Evolutionary conservation across 2,797 vertebrate genomes (phyloP).

Genomic region (Phoxinus dragarum): DNA sequence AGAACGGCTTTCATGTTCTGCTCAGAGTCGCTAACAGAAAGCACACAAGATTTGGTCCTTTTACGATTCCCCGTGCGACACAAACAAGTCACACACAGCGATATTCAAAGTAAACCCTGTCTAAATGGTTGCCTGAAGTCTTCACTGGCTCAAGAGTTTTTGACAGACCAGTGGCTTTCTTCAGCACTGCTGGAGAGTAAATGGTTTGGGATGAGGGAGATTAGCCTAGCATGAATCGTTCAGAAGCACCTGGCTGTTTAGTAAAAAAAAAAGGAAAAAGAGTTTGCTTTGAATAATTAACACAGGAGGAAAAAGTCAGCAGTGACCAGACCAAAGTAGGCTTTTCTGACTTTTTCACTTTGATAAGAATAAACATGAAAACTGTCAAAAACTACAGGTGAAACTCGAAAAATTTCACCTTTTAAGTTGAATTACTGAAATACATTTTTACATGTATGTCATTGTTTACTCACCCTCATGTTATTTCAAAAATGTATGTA

Average conservation of each 20-base stretch:
- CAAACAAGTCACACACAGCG: slow-evolving; percentile 23
- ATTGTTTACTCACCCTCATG: background rate
- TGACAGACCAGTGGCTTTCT: background rate
- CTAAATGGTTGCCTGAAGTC: slow-evolving; percentile 6
- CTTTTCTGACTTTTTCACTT: background rate
- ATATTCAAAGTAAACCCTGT: slow-evolving; percentile 37
- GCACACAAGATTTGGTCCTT: slow-evolving; percentile 29
- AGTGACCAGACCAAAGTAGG: background rate
- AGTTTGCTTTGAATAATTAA: slow-evolving; percentile 18
- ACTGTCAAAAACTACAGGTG: no score
- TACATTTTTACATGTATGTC: no score
- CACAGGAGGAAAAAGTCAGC: background rate
- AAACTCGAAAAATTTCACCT: no score
- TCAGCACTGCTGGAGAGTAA: slow-evolving; percentile 20
- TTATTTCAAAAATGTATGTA: background rate
- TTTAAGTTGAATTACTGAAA: no score
- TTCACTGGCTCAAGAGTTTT: slow-evolving; percentile 16
- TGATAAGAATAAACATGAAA: no score
- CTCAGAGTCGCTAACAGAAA: slow-evolving; percentile 22
- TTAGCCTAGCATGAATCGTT: slow-evolving; percentile 33
- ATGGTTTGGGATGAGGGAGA: slow-evolving; percentile 26
- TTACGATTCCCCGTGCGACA: background rate
- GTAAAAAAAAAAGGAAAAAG: background rate
- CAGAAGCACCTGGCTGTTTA: slow-evolving; percentile 14
- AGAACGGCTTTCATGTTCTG: slow-evolving; percentile 44